Evolutionary conservation across 2,888 invertebrate species (phyloP), one percentile per base, ranked within the genome.

Genomic region (Diadegma fenestrale): DNA sequence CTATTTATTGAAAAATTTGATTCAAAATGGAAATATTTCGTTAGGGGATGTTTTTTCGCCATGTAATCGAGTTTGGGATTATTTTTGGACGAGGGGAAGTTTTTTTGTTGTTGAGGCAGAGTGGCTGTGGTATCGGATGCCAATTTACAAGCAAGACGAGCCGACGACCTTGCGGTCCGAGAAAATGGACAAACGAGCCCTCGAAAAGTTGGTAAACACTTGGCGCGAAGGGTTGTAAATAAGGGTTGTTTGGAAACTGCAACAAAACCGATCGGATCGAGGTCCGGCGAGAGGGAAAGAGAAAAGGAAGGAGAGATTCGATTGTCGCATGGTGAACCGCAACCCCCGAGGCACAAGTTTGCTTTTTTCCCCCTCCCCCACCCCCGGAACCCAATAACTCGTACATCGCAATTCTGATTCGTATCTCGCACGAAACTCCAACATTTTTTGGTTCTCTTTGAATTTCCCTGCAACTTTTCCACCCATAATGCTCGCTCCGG

Each of bases 241-340:
- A 37, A 41, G 64, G 54, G 66, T 33, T 63, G 45, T 76, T 63
- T 72, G 63, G 73, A 63, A 80, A 77, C 73, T 83, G 73, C 71
- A 71, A 83, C 82, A 81, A 79, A 71, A 85, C 72, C 76, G 76
- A 71, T 85, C 43, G 63, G 37, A 66, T 79, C 68, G 80, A 58
- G 58, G 14, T 10, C 0, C 1, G 66, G 77, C 75, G 71, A 75
- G 72, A 85, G 26, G 14, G 51, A 51, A 30, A 54, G 66, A n/a
- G n/a, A n/a, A n/a, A n/a, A n/a, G n/a, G n/a, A n/a, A n/a, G n/a
- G n/a, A 30, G 71, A 61, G 45, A 30, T 33, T 30, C 45, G 63
- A 80, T 80, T 76, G 84, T 80, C 71, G 84, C 80, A 37, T 45
- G 71, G 75, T 63, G 71, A 80, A 64, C 77, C 75, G 84, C 75